Percentiles rank a stretch among this genome's conserved stretches.
These are phyloP conservation scores for Anser brachyrhynchus DNA, from an alignment of 2,113 vertebrate species.

Conservation along the genomic window DNA sequence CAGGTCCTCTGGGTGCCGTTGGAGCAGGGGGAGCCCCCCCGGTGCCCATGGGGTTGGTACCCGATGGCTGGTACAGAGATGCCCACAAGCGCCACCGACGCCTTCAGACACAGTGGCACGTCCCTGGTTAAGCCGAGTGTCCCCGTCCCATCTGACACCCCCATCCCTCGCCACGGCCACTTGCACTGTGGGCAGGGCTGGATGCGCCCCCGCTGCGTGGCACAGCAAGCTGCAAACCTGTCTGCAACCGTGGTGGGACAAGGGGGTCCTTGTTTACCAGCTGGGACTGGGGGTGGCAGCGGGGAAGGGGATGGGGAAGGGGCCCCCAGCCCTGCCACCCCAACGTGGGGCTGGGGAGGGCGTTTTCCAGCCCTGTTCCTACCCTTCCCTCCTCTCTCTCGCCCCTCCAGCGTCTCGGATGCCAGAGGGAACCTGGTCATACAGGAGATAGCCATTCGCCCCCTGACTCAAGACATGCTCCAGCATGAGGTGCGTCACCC, in stretches of 20 bases:
- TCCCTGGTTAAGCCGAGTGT: not conserved
- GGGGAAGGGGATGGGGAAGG: not conserved
- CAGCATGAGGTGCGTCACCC: slow-evolving; percentile 74
- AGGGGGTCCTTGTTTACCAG: not conserved
- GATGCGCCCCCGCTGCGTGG: not conserved
- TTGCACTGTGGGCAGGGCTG: not conserved
- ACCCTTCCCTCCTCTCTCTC: not conserved
- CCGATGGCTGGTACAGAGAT: rapidly evolving
- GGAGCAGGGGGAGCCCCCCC: not conserved
- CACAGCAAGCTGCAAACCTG: not conserved
- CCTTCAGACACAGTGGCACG: not conserved
- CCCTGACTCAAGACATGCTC: slow-evolving; percentile 85
- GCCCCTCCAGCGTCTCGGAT: slow-evolving; percentile 75
- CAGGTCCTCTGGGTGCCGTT: not conserved
- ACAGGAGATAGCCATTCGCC: slow-evolving; percentile 81
- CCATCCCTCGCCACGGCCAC: not conserved
- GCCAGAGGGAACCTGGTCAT: slow-evolving; percentile 81
- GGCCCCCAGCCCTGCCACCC: not conserved
- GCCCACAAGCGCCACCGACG: rapidly evolving
- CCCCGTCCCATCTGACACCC: not conserved
- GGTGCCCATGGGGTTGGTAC: not conserved
- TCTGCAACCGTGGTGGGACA: too few relatives aligned
- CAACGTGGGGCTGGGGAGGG: not conserved
- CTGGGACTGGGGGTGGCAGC: not conserved
- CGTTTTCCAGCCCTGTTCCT: not conserved